These are phyloP conservation scores for Hydrolagus colliei DNA, from an alignment of 2,797 vertebrate genomes.

Conservation along the genomic window DNA sequence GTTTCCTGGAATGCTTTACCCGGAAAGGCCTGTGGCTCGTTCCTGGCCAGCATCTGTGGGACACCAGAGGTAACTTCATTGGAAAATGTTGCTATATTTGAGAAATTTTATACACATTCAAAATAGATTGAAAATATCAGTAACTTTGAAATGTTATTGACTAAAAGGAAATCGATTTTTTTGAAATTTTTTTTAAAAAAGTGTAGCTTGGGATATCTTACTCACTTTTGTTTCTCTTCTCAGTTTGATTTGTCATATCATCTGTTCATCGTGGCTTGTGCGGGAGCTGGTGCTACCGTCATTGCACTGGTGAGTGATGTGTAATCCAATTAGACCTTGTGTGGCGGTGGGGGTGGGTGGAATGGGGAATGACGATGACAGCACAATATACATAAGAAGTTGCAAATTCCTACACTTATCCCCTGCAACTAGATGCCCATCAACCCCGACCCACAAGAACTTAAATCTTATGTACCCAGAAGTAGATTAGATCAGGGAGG, in stretches of 20 bases:
- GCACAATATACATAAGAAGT: no score
- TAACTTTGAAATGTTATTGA: neutral
- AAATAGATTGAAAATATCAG: neutral
- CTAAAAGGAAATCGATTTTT: neutral
- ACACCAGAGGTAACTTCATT: slow-evolving; percentile 71
- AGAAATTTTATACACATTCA: neutral
- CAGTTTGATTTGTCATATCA: slow-evolving; percentile 98
- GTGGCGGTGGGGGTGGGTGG: no score
- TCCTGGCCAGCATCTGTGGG: slow-evolving; percentile 80
- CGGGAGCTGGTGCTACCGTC: slow-evolving; percentile 92
- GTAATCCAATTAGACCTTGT: neutral
- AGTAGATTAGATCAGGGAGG: no score
- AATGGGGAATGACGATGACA: no score
- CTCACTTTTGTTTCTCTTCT: slow-evolving; percentile 35
- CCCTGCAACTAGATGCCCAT: no score
- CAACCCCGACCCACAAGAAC: no score
- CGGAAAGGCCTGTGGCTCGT: slow-evolving; percentile 80
- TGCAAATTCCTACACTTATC: no score
- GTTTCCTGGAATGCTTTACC: slow-evolving; percentile 91
- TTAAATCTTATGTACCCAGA: no score
- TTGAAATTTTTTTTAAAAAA: neutral
- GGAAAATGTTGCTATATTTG: neutral
- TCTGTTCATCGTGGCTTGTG: slow-evolving; percentile 96
- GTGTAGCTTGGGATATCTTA: neutral
- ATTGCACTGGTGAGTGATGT: slow-evolving; percentile 86